phyloP scores from a whole-genome alignment of 2,888 invertebrate genomes.

The Ditula angustiorana region DNA sequence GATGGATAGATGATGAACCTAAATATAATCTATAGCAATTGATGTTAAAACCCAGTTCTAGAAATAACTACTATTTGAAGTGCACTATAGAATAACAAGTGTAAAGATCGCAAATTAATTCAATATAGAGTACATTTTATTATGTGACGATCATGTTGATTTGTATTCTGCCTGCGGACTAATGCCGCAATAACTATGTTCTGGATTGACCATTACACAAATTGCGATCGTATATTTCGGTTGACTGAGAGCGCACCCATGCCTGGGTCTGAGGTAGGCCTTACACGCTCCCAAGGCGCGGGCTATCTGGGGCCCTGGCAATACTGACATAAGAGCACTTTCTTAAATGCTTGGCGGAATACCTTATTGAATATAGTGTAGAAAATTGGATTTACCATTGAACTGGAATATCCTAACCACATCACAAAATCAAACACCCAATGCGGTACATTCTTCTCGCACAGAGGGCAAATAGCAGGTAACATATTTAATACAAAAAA shows the following conservation, averaged over 20 bases:
- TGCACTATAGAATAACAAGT: too few relatives aligned
- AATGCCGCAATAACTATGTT: too few relatives aligned
- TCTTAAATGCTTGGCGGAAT: conserved; percentile 95
- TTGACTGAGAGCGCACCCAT: conserved; percentile 80
- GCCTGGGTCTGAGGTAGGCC: conserved; percentile 78
- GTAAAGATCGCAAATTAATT: too few relatives aligned
- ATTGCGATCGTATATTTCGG: conserved; percentile 76
- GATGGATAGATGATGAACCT: too few relatives aligned
- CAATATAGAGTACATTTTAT: too few relatives aligned
- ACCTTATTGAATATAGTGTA: conserved; percentile 98
- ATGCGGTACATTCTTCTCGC: conserved; percentile 90
- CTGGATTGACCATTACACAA: conserved; percentile 58
- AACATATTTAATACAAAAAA: conserved; percentile 96
- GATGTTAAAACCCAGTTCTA: too few relatives aligned
- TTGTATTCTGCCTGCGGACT: too few relatives aligned
- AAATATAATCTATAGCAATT: too few relatives aligned
- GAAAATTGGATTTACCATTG: conserved; percentile 98
- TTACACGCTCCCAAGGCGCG: conserved; percentile 82
- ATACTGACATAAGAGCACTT: conserved; percentile 92
- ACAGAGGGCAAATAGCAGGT: conserved; percentile 92
- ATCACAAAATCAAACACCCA: conserved; percentile 95
- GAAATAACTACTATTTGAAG: too few relatives aligned
- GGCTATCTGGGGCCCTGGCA: conserved; percentile 82
- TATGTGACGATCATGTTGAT: too few relatives aligned
- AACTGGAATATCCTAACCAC: conserved; percentile 97